Evolutionary conservation across 2,888 invertebrate genomes (phyloP), one percentile per base, ranked within the genome.

Genomic region (Gibbula magus): DNA sequence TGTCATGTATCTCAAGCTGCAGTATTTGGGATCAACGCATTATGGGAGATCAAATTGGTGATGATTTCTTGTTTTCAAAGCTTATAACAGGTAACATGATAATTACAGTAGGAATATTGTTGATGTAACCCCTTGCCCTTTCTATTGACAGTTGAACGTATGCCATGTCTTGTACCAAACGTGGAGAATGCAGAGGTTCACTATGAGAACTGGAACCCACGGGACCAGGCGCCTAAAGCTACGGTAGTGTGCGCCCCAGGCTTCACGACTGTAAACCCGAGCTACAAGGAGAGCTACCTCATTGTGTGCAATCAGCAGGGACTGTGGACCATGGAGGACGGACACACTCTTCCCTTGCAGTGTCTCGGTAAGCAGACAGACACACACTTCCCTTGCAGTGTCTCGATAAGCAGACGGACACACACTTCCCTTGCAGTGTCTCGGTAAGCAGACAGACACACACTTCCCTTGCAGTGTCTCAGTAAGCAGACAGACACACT

Each of bases 171-270:
- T 10, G 45, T 45, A 5, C 45, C 45, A 13, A 13, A 45, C 1
- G 45, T 45, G 4, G 10, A 45, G 29, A 54, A 81, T 39, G 81
- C 73, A 5, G 79, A 83, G 39, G 78, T 81, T 53, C 79, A 56
- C 29, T 78, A 79, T 25, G 78, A 80, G 56, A 35, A 16, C 16
- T 74, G 29, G n/a, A 54, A n/a, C 22, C 75, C 18, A 25, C n/a
- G 22, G 18, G 79, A 80, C 75, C 82, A 83, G 13, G 83, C 84
- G 1, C 84, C 81, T 45, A 75, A 73, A n/a, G 87, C 85, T 2
- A 82, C 81, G 16, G 80, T 88, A 10, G 66, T 80, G 25, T 88
- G 88, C 80, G 80, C 82, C 20, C 74, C 77, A n/a, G 86, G 84
- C 56, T 86, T 82, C 67, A 79, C 81, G 1, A 81, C 77, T 1